A percentile compares a stretch with the other conserved stretches of the same genome.
These are phyloP conservation scores for Leptinotarsa peninsularis DNA, from an alignment of 2,888 invertebrate genomes.

Conservation along the genomic window DNA sequence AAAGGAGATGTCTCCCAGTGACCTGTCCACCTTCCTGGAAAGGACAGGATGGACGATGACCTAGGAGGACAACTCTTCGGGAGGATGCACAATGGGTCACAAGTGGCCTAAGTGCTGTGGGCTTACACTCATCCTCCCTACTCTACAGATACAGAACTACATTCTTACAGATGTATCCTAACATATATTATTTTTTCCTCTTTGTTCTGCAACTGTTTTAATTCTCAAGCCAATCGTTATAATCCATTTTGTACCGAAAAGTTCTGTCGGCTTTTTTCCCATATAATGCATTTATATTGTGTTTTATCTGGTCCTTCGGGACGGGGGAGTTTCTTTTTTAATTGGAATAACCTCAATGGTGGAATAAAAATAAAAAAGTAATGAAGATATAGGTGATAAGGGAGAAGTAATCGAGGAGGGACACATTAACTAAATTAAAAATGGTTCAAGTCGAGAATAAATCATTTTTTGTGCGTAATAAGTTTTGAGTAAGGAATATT, in stretches of 20 bases:
- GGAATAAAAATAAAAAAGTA: conserved; percentile 65
- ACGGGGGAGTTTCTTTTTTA: conserved; percentile 60
- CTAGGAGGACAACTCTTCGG: too few species aligned
- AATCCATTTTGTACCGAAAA: conserved; percentile 16
- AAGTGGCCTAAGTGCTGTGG: too few species aligned
- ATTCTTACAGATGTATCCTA: background rate
- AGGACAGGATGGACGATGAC: too few species aligned
- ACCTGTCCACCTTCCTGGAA: too few species aligned
- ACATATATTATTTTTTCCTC: background rate
- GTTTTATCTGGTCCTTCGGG: conserved; percentile 43
- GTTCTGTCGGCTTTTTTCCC: conserved; percentile 48
- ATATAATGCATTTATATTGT: conserved; percentile 60
- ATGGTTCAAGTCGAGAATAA: conserved; percentile 1
- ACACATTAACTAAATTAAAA: conserved; percentile 47
- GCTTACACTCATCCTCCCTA: too few species aligned
- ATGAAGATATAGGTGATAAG: conserved; percentile 61
- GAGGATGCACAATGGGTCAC: too few species aligned
- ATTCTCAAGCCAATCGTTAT: background rate
- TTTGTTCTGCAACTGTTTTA: background rate
- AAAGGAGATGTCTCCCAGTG: too few species aligned
- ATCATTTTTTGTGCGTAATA: conserved; percentile 5
- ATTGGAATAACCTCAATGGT: conserved; percentile 66
- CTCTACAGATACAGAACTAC: background rate
- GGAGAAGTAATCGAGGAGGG: conserved; percentile 56
- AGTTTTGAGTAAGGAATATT: conserved; percentile 8